Evolutionary conservation across 2,888 invertebrate species (phyloP), one percentile per base, ranked within the genome.

Genomic region (Adineta ricciae): DNA sequence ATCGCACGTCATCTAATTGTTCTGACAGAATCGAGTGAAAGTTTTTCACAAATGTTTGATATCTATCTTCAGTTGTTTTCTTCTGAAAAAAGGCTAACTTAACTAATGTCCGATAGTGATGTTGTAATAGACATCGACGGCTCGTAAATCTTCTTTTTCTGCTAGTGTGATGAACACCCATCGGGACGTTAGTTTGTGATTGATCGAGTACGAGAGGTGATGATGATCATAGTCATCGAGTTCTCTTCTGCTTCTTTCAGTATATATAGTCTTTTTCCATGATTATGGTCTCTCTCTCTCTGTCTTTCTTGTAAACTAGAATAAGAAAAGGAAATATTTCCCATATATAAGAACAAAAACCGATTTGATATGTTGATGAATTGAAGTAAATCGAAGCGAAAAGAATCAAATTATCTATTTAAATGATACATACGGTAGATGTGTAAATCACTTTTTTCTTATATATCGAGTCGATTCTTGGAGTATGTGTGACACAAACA

Each of bases 111-210:
- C 64, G 64, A 32, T 64, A 64, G 32, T 1, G 64, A 64, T 64
- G 64, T 11, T 64, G 64, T 64, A 64, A 64, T 64, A 64, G 64
- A 64, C 64, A 64, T 64, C 64, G 64, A 64, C 64, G 27, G 64
- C 64, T 64, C 64, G 32, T 64, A 32, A 64, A 64, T 64, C 64
- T 64, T 64, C 27, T 64, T 64, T 64, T 64, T 64, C 64, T 64
- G 27, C 64, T 64, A 64, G 64, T 64, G 64, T 64, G 64, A 64
- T 64, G 64, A 64, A 64, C 64, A 64, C 64, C 64, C 64, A 64
- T 64, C 64, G 64, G 64, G 64, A 64, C 64, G 64, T 32, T 64
- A 64, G 27, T 64, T 32, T 64, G 64, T 64, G 64, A 64, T 64
- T 64, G 64, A 64, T 64, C 64, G 64, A 64, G 64, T 64, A 64